Evolutionary conservation across 2,113 vertebrate species (phyloP).

Genomic region (Oxyruncus cristatus): DNA sequence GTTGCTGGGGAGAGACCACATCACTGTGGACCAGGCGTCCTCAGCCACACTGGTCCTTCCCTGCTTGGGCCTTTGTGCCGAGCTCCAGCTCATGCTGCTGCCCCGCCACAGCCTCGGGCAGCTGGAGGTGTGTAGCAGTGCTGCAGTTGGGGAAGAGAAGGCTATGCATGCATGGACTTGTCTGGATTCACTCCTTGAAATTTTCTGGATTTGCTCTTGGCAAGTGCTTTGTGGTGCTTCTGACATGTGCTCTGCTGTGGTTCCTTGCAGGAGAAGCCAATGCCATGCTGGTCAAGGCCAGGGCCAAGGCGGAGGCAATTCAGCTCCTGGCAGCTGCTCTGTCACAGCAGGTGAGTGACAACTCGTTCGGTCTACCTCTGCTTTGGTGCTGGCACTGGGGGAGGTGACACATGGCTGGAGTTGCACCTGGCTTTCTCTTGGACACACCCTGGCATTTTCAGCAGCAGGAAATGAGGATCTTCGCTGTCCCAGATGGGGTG

Average conservation of each 20-base stretch:
- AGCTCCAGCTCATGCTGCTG: neutral
- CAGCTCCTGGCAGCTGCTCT: conserved; percentile 85
- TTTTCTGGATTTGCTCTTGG: neutral
- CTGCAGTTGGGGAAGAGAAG: neutral
- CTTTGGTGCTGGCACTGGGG: neutral
- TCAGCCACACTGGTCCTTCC: neutral
- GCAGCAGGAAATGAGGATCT: accelerated
- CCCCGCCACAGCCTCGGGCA: accelerated
- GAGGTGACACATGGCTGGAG: accelerated
- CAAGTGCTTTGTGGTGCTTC: accelerated
- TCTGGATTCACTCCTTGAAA: neutral
- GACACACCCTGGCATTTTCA: neutral
- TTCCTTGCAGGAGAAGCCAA: conserved; percentile 85
- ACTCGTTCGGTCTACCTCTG: neutral
- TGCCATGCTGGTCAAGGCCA: conserved; percentile 87
- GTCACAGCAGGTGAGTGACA: conserved; percentile 77
- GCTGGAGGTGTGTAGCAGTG: neutral
- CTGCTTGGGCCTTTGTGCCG: neutral
- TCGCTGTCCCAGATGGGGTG: neutral
- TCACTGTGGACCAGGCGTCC: neutral
- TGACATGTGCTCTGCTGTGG: accelerated
- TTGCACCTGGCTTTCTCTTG: neutral
- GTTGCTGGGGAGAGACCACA: accelerated
- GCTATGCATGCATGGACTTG: accelerated
- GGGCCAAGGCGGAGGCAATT: conserved; percentile 91